phyloP scores from a whole-genome alignment of 1,140 invertebrate genomes.

The Oryctes rhinoceros region DNA sequence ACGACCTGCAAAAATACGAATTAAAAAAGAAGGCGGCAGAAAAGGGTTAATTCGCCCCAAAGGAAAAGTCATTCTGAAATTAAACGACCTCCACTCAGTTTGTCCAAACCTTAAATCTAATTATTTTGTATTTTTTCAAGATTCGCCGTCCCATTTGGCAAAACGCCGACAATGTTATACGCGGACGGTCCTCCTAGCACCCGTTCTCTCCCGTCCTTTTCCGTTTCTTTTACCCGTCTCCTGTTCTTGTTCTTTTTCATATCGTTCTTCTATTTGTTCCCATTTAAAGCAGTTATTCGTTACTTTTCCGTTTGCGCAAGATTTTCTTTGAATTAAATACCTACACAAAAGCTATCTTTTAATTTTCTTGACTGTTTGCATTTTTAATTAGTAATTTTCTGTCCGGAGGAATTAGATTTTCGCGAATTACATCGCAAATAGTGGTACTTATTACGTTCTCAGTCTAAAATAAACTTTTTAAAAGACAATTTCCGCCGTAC shows the following conservation, averaged over 20 bases:
- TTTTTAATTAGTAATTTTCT: constrained; percentile 20
- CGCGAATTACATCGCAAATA: constrained; percentile 10
- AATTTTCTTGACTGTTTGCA: constrained; percentile 22
- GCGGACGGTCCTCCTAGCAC: background rate
- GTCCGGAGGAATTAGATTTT: background rate
- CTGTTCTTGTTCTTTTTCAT: too few relatives aligned
- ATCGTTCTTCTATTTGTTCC: background rate
- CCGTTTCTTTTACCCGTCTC: too few relatives aligned
- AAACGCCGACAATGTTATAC: background rate
- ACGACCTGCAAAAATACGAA: background rate
- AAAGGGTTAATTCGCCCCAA: constrained; percentile 43
- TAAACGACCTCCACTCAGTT: background rate
- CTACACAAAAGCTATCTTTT: constrained; percentile 22
- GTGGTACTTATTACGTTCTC: background rate
- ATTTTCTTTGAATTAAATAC: constrained; percentile 16
- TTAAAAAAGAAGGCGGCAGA: constrained; percentile 10
- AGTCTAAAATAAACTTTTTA: constrained; percentile 1
- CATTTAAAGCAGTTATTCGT: constrained; percentile 6
- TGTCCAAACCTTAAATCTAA: background rate
- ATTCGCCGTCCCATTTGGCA: background rate
- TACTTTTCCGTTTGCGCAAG: constrained; percentile 5
- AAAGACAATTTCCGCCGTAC: too few relatives aligned
- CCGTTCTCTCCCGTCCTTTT: background rate
- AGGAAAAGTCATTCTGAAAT: background rate
- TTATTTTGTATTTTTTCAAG: constrained; percentile 16